Base-by-base conservation (phyloP, 1,140 invertebrate genomes). In the Eupristina koningsbergeri region DNA sequence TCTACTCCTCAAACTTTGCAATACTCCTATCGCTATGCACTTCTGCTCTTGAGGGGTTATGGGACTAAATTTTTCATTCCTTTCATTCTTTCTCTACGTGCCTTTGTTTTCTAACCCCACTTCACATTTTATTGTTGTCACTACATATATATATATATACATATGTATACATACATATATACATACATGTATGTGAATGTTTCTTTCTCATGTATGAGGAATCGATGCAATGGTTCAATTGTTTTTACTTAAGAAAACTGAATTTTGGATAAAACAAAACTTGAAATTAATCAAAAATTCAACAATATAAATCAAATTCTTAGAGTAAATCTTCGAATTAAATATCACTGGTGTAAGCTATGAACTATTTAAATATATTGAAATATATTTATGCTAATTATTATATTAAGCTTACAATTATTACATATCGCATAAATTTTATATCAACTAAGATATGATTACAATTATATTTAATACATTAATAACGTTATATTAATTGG, bases 21-120 rank as follows among this genome's bases (percentile, higher is more conserved):
- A 80, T 80, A 77, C 36, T 61, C 47, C 79, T 61, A 81, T 71
- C 29, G 15, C 47, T 26, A 47, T 80, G 79, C 79, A 81, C 79
- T 81, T 73, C 29, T 36, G 79, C 36, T 73, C 79, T 50, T 81
- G n/a, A 47, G 79, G 50, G 79, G 53, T 76, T 53, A 58, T 53
- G 31, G 45, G 69, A 81, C 67, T 86, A 83, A 86, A 80, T 80
- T 83, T 83, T 82, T 81, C 79, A 81, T 83, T 85, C 45, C 36
- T 58, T 83, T 58, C 58, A 31, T 31, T 76, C 76, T 39, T 63
- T 74, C 53, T 34, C 39, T 67, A 74, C 63, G 22, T 50, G 74
- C 9, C 74, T 39, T 61, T 61, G 74, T 76, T 63, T 41, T 77
- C 36, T 19, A 26, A n/a, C 50, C 45, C 17, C 26, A 8, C 34